Base-by-base conservation (phyloP, 2,888 invertebrate species). In the Polylopha cassiicola region DNA sequence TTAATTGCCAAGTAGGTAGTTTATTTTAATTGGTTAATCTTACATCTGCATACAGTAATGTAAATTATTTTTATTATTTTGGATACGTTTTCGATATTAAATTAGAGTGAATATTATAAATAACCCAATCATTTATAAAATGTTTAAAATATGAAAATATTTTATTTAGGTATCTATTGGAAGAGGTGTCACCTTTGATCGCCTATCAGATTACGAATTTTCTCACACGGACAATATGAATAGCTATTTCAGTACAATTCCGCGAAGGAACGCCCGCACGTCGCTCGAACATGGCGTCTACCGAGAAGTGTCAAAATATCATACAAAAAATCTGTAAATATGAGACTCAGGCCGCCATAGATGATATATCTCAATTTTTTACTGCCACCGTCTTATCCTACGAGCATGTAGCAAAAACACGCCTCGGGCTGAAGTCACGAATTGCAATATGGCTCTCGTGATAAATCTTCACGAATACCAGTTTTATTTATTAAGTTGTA, bases 401-500 rank as follows among this genome's bases (percentile, higher is more conserved):
- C 53, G 46, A 52, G 55, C 61, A 57, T 47, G 55, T 47, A 44
- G 67, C 66, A 73, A 73, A 73, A 77, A 72, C 73, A 61, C 61
- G 71, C 66, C 68, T 58, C 61, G 44, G 58, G 65, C 60, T 50
- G 48, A 49, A 67, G 63, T 65, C 72, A 76, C 71, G 73, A 74
- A 71, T 74, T 65, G 74, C 76, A 76, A 77, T 76, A 73, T 67
- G 65, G 67, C 52, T 54, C 61, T 67, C 60, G 72, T 62, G 76
- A 81, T 84, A 84, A 84, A 84, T 85, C 81, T 82, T 79, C 69
- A 66, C 67, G 67, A 77, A 81, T 78, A 67, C 77, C 73, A 73
- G 61, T 72, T 80, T 80, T 80, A 82, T 82, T 82, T 82, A 85
- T 85, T 84, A 84, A 85, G 85, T 79, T 82, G 82, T 81, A 77